Evolutionary conservation across 35 echinoderm and acorn worm species (phyloP), one percentile per base, ranked within the genome.

Genomic region (Lytechinus variegatus): DNA sequence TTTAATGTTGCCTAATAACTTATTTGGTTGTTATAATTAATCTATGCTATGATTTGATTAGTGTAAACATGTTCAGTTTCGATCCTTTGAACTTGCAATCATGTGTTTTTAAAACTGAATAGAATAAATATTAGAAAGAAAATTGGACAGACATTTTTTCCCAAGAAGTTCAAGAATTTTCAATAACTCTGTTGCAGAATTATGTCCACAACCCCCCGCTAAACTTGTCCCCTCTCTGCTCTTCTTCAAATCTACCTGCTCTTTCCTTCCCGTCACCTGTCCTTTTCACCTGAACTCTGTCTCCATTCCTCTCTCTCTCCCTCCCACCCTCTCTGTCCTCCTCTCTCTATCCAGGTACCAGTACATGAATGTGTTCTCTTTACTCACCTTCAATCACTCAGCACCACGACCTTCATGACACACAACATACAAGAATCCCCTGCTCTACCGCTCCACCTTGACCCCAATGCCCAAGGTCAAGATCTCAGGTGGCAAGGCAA

Each of bases 341-440:
- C 61, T 79, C 66, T 79, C 19, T 79, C 66, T n/a, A 79, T 79
- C 66, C 66, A 79, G 66, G 66, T 79, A 7, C 66, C 66, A 79
- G 56, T 58, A 58, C 16, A 79, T 79, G 66, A 79, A 79, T 16
- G 14, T 79, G 66, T 79, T 79, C 66, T 79, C 66, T 79, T 79
- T 79, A 79, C 66, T 79, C 66, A 79, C 66, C 66, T 79, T 79
- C 66, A 90, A 54, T 90, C 88, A 90, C 88, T 90, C 88, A 90
- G 10, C 88, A 90, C 27, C 88, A 13, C 52, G 16, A 90, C 88
- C 88, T 90, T 90, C 88, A 90, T 90, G 88, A 90, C 88, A 90
- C n/a, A 44, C n/a, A 44, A 90, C 88, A 90, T 90, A 12, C 29
- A 54, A 90, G 88, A 90, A 90, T 44, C 88, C 88, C 66, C 66